Conservation (phyloP, 2,888 invertebrate species). For the Amphipyra berbera region DNA sequence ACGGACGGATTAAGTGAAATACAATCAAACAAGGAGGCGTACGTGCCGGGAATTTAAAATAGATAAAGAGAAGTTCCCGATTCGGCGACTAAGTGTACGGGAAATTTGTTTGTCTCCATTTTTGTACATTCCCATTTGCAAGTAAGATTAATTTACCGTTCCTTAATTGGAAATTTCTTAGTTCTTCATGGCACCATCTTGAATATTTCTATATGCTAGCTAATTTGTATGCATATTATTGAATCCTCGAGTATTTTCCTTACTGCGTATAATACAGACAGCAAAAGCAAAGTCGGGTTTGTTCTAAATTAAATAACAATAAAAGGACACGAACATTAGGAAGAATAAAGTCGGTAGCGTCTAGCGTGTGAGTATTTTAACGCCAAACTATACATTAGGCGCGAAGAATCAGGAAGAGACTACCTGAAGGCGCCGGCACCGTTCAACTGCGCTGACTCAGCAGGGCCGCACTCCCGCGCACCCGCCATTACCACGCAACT, state of each 20-base stretch:
- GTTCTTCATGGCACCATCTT: conserved; percentile 6
- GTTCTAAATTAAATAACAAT: conserved; percentile 11
- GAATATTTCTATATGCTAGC: conserved; percentile 6
- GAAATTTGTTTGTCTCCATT: conserved; percentile 70
- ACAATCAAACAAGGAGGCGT: conserved; percentile 83
- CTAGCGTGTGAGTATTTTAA: conserved; percentile 55
- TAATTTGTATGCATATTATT: background rate
- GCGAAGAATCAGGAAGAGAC: conserved; percentile 64
- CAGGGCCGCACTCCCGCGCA: conserved; percentile 75
- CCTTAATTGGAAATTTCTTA: conserved; percentile 37
- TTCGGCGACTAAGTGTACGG: conserved; percentile 65
- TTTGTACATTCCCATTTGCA: conserved; percentile 63
- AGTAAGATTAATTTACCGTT: conserved; percentile 57
- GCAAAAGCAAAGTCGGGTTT: conserved; percentile 8
- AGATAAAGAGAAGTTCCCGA: conserved; percentile 67
- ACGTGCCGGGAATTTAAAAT: conserved; percentile 77
- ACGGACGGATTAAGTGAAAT: conserved; percentile 87
- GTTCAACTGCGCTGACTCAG: conserved; percentile 86
- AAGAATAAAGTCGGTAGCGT: conserved; percentile 40
- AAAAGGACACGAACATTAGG: conserved; percentile 43
- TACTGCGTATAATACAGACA: conserved; percentile 2
- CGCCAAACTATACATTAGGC: conserved; percentile 50
- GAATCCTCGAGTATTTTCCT: background rate
- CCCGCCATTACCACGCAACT: conserved; percentile 78
- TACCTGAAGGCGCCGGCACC: conserved; percentile 78